Percentiles rank a stretch among this genome's conserved stretches.
Conservation (phyloP, 2,113 vertebrate genomes). For the Tapirus terrestris region DNA sequence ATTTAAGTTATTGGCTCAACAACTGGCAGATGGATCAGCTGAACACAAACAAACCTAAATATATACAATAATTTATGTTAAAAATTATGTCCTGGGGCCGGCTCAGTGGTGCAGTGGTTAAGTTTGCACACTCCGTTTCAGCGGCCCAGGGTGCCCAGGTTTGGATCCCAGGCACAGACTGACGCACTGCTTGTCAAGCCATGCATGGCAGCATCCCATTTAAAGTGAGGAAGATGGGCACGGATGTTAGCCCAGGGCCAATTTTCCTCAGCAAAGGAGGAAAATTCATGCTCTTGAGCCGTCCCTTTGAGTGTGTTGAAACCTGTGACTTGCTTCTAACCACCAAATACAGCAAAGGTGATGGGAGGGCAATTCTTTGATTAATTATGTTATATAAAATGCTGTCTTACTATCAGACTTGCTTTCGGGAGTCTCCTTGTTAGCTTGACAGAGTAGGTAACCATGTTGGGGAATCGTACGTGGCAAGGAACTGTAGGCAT, state of each 20-base stretch:
- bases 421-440: background rate
- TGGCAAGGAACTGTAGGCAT: background rate
- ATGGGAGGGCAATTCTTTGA: background rate
- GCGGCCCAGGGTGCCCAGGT: too few species aligned
- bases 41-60: background rate
- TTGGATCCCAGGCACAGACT: too few species aligned
- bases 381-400: background rate
- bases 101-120: too few species aligned
- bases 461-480: background rate
- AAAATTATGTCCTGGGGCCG: background rate
- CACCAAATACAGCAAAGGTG: background rate
- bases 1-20: background rate
- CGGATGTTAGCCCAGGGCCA: too few species aligned
- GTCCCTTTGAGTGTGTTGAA: background rate
- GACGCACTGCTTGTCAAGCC: too few species aligned
- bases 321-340: background rate
- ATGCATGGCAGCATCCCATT: too few species aligned
- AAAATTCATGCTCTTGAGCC: background rate
- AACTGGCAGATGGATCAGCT: background rate
- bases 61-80: background rate
- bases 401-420: background rate
- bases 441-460: background rate
- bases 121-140: too few species aligned
- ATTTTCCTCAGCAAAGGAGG: too few species aligned
- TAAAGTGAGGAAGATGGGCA: too few species aligned